Conservation (phyloP, 2,113 vertebrate species). For the Ictalurus punctatus region DNA sequence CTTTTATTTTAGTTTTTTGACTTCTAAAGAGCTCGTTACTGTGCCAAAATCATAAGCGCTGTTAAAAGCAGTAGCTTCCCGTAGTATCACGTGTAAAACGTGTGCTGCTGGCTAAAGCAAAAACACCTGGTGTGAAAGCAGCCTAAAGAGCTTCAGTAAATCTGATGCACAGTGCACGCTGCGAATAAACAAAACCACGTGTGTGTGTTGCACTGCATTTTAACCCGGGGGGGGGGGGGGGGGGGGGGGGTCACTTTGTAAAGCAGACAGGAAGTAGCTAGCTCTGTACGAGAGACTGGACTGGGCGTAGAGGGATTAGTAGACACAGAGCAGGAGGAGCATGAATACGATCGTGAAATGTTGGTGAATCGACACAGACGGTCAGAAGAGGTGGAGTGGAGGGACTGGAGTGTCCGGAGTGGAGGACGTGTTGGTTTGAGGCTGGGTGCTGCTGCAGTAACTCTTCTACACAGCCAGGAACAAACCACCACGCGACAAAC, state of each 20-base stretch:
- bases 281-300: slow-evolving; percentile 28
- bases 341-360: slow-evolving; percentile 74
- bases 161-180: not conserved
- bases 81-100: not conserved
- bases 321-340: slow-evolving; percentile 70
- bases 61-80: not conserved
- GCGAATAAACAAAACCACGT: not conserved
- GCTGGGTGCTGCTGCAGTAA: slow-evolving; percentile 29
- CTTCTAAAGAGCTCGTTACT: not conserved
- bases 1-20: not conserved
- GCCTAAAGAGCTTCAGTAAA: slow-evolving; percentile 6
- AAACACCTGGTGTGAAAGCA: not conserved
- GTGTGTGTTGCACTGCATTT: not conserved
- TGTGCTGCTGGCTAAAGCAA: not conserved
- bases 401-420: slow-evolving; percentile 13
- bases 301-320: slow-evolving; percentile 66
- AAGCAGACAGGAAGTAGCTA: slow-evolving; percentile 36
- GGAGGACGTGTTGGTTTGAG: slow-evolving; percentile 24
- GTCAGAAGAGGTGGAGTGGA: slow-evolving; percentile 45
- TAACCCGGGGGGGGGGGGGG: slow-evolving; percentile 22
- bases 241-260: slow-evolving; percentile 37
- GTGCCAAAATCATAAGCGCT: not conserved
- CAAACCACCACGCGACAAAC: slow-evolving; percentile 22
- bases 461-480: slow-evolving; percentile 19
- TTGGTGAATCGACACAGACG: slow-evolving; percentile 60